Conservation (phyloP, 64 coral and sea anemone species). For the Hydrozoanthus tunicans region DNA sequence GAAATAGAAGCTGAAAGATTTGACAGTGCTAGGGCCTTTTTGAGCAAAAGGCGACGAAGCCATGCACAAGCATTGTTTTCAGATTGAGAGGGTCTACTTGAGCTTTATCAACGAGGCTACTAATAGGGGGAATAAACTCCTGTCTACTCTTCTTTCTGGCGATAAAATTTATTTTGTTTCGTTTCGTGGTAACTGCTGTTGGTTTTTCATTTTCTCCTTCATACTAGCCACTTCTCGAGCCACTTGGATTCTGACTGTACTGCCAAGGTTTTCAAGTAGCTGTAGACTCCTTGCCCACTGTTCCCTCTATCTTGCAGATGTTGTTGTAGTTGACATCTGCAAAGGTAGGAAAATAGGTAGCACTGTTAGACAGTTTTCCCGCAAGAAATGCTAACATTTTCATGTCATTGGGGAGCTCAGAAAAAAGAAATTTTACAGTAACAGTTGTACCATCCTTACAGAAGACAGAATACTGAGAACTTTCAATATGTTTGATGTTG, state of each 20-base stretch:
- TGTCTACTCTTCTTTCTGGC: too few species aligned
- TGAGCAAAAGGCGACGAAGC: too few species aligned
- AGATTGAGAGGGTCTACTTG: too few species aligned
- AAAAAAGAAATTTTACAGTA: conserved; percentile 32
- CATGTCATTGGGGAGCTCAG: conserved; percentile 59
- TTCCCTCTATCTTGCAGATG: neutral
- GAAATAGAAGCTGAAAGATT: too few species aligned
- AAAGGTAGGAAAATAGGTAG: conserved; percentile 28
- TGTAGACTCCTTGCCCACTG: conserved; percentile 8
- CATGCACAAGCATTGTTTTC: too few species aligned
- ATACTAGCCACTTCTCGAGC: neutral
- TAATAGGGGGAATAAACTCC: too few species aligned
- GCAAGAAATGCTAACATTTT: conserved; percentile 18
- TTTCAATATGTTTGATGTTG: conserved; percentile 20
- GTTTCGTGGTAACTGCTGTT: neutral
- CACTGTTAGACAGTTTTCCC: conserved; percentile 2
- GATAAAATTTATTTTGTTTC: too few species aligned
- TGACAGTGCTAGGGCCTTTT: too few species aligned
- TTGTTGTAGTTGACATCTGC: neutral
- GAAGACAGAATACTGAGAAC: neutral
- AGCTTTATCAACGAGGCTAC: too few species aligned
- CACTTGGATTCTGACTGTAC: neutral
- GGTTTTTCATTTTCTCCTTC: neutral
- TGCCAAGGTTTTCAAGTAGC: conserved; percentile 13
- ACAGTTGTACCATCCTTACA: neutral